Base-by-base conservation (phyloP, 1,140 invertebrate genomes). In the Scaptomyza pallida region DNA sequence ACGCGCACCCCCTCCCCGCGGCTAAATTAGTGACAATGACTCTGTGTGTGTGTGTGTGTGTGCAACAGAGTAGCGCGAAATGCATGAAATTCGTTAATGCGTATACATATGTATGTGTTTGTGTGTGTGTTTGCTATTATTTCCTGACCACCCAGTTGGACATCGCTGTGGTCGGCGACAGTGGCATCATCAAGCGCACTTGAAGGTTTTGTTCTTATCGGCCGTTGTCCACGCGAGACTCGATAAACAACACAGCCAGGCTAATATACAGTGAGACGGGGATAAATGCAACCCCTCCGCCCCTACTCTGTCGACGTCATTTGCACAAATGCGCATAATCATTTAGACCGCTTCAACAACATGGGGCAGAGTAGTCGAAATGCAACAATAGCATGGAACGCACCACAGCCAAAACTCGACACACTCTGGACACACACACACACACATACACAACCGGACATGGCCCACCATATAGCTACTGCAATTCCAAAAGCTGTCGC, bases 151-250 rank as follows among this genome's bases (percentile, higher is more conserved):
- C 23, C 23, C 23, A 26, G 23, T 26, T 26, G 23, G 23, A 26
- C 23, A 26, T 26, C 23, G 23, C 6, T 4, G 23, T 26, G 23
- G 9, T n/a, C n/a, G n/a, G n/a, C n/a, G n/a, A n/a, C 41, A 72
- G 16, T 23, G 30, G 60, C 72, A 55, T 47, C 72, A 55, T 47
- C 48, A 55, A 68, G 68, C 44, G 43, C 54, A 67, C 52, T 78
- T 80, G 47, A 72, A 78, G 78, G 78, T 62, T 79, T 80, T 47
- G 67, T 79, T 80, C 78, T 79, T 79, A 79, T 80, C 78, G 76
- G 23, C 21, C 52, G 60, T n/a, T 79, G 71, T 75, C 76, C 72
- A 79, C 61, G 51, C 67, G 30, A 48, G 54, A 78, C 60, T 67
- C 52, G 47, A 70, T 71, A 77, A 77, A 80, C 78, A 79, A 52